These are phyloP conservation scores for Seira sanloemensis DNA, from an alignment of 2,888 invertebrate genomes.

Conservation along the genomic window DNA sequence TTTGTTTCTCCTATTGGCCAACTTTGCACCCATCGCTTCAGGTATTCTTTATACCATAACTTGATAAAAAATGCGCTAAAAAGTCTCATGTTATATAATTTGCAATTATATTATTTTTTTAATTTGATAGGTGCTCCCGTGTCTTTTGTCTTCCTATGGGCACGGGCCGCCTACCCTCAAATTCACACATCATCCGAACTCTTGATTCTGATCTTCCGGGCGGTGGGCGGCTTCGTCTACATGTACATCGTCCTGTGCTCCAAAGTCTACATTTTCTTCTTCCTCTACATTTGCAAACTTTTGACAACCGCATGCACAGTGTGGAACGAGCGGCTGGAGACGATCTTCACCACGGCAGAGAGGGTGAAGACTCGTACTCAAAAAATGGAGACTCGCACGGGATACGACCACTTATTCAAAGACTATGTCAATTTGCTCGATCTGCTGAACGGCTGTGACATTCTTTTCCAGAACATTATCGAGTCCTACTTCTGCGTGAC, in stretches of 20 bases:
- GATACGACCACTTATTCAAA: conserved; percentile 68
- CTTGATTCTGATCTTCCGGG: conserved; percentile 14
- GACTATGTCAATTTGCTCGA: conserved; percentile 68
- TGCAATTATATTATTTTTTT: background rate
- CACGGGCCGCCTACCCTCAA: conserved; percentile 26
- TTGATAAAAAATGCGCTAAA: background rate
- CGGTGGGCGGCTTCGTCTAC: conserved; percentile 17
- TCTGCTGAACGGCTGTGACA: conserved; percentile 66
- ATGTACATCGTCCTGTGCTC: conserved; percentile 61
- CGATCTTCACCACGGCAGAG: conserved; percentile 61
- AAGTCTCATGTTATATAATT: background rate
- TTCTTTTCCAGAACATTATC: conserved; percentile 63
- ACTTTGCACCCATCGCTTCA: conserved; percentile 54
- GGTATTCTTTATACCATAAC: conserved; percentile 20
- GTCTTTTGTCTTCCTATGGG: conserved; percentile 49
- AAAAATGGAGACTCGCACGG: conserved; percentile 61
- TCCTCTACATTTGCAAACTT: conserved; percentile 65
- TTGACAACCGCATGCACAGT: conserved; percentile 60
- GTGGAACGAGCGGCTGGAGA: conserved; percentile 69
- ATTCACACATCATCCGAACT: conserved; percentile 34
- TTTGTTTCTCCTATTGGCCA: background rate
- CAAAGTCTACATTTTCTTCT: conserved; percentile 66
- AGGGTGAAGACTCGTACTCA: conserved; percentile 44
- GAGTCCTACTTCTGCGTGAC: conserved; percentile 68
- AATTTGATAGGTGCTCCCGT: conserved; percentile 45